A percentile compares a stretch with the other conserved stretches of the same genome.
Evolutionary conservation across 2,113 vertebrate species (phyloP).

Genomic region (Halichoerus grypus): DNA sequence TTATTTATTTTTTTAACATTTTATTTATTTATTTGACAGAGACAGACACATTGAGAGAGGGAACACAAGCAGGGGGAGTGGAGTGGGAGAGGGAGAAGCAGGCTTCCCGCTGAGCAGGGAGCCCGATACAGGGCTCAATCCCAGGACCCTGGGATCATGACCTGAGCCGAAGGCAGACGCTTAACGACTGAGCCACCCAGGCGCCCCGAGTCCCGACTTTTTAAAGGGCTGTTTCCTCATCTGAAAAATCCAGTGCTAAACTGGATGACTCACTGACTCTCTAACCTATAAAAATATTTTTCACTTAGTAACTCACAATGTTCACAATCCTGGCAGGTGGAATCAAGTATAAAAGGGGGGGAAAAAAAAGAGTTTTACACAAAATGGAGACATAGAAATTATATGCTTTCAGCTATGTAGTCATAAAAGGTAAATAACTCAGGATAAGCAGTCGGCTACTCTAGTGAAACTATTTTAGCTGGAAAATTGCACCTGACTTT

Average conservation of each 20-base stretch:
- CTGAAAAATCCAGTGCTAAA: conserved; percentile 43
- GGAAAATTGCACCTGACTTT: conserved; percentile 47
- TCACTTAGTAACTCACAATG: neutral
- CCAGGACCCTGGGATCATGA: too few relatives aligned
- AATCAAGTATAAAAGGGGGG: neutral
- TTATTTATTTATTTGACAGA: too few relatives aligned
- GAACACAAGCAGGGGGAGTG: too few relatives aligned
- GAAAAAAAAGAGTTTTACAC: neutral
- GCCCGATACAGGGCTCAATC: too few relatives aligned
- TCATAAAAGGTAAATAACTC: conserved; percentile 47
- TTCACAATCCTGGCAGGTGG: conserved; percentile 2
- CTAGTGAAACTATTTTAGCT: conserved; percentile 35
- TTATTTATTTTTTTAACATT: neutral
- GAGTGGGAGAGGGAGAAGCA: too few relatives aligned
- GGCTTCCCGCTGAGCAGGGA: too few relatives aligned
- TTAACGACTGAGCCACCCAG: too few relatives aligned
- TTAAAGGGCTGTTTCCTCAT: neutral
- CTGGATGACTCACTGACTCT: neutral
- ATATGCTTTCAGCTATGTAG: neutral
- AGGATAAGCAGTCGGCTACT: neutral
- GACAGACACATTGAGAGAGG: too few relatives aligned
- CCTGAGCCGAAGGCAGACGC: too few relatives aligned
- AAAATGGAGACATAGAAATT: neutral
- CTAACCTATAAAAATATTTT: conserved; percentile 22
- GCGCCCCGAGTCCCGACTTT: neutral